Evolutionary conservation across 2,797 vertebrate species (phyloP).

Genomic region (Phyllotis vaccarum): DNA sequence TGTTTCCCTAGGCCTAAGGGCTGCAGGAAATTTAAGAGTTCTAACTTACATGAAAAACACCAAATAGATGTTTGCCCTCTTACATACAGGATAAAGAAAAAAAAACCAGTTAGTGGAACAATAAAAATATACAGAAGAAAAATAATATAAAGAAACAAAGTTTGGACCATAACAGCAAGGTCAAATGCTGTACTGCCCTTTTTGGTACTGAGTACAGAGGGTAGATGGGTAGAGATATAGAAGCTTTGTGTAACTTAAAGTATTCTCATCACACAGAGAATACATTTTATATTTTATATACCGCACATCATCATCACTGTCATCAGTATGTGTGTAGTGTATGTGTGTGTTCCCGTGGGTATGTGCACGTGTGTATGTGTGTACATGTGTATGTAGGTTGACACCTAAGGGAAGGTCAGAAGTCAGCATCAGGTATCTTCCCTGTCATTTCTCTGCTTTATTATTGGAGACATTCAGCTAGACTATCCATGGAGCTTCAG

Average conservation of each 20-base stretch:
- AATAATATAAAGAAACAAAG: not conserved
- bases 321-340: not conserved
- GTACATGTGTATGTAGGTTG: not conserved
- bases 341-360: no score
- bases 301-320: no score
- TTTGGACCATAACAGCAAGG: not conserved
- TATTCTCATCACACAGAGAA: not conserved
- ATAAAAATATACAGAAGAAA: not conserved
- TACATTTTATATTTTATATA: not conserved
- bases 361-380: not conserved
- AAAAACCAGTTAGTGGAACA: not conserved
- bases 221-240: not conserved
- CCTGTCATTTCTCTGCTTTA: not conserved
- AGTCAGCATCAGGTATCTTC: not conserved
- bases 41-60: not conserved
- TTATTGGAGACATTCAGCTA: not conserved
- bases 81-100: not conserved
- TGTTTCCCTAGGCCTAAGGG: not conserved
- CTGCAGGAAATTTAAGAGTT: not conserved
- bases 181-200: not conserved
- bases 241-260: not conserved
- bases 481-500: not conserved
- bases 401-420: not conserved
- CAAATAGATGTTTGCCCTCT: not conserved
- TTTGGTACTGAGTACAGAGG: not conserved